Evolutionary conservation across 2,888 invertebrate species (phyloP).

Genomic region (Bursaphelenchus okinawaensis): DNA sequence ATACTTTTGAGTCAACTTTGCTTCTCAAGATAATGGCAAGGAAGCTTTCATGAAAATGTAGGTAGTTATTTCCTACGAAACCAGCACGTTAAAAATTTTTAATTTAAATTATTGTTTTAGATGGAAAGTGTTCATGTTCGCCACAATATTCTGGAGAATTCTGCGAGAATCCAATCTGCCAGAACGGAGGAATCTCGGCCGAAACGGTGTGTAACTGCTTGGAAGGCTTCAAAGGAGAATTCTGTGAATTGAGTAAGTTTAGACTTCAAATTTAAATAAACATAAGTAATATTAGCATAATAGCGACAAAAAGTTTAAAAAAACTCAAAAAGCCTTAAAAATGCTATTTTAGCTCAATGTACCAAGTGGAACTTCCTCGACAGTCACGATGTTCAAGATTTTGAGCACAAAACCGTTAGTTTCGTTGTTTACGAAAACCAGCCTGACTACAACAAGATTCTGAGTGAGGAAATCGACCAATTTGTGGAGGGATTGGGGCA

Average conservation of each 20-base stretch:
- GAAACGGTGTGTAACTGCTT: conserved; percentile 31
- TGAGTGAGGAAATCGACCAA: conserved; percentile 23
- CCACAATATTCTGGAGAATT: conserved; percentile 15
- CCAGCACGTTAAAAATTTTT: too few relatives aligned
- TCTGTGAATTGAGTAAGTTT: conserved; percentile 27
- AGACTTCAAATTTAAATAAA: too few relatives aligned
- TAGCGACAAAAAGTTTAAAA: too few relatives aligned
- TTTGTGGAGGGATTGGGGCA: conserved; percentile 24
- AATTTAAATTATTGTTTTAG: conserved; percentile 2
- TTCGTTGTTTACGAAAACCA: conserved; percentile 33
- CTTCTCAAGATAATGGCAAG: too few relatives aligned
- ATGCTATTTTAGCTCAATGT: conserved; percentile 20
- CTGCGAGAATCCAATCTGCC: conserved; percentile 33
- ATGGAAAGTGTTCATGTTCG: conserved; percentile 8
- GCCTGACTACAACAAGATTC: conserved; percentile 6
- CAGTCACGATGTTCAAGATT: conserved; percentile 26
- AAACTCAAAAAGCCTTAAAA: too few relatives aligned
- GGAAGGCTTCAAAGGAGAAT: conserved; percentile 24
- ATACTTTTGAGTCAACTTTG: too few relatives aligned
- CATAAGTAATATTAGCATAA: too few relatives aligned
- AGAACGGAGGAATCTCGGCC: conserved; percentile 29
- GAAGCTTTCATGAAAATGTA: too few relatives aligned
- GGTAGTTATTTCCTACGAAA: too few relatives aligned
- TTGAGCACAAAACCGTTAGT: conserved; percentile 15
- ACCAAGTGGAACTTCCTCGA: conserved; percentile 33